Evolutionary conservation across 2,888 invertebrate genomes (phyloP), one percentile per base, ranked within the genome.

Genomic region (Limnephilus marmoratus): DNA sequence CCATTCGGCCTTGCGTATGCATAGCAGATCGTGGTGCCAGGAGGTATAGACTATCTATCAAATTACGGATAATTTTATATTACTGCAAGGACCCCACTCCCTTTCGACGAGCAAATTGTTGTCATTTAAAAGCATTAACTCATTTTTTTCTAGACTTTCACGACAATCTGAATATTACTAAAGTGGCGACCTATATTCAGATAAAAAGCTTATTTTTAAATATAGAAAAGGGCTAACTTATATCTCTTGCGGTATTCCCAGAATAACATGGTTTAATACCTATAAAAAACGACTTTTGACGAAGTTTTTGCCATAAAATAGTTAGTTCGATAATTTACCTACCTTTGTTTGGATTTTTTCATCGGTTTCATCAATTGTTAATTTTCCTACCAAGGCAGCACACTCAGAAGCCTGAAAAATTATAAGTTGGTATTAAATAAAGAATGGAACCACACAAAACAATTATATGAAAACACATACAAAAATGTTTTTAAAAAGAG

Each of bases 311-410:
- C 24, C 7, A 41, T 85, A 15, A 31, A 24, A 31, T 13, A 82
- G 15, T 29, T 4, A 15, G 12, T 34, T 3, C 34, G 13, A 18
- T 82, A 34, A 34, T 18, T 15, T 82, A 29, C 49, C 85, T 85
- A 45, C 86, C 86, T 86, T 86, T n/a, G 29, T 12, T n/a, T 45
- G n/a, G 13, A 45, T 86, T 45, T 37, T 45, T 24, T 86, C 86
- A 29, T 86, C 86, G 49, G n/a, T 49, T 86, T 86, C 86, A 41
- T 86, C 86, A 15, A 86, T 7, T 45, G n/a, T n/a, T n/a, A 86
- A n/a, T 49, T 86, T 86, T 9, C 29, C 45, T 0, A 86, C 11
- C 12, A 45, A 86, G 1, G 15, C 49, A 45, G 45, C 86, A n/a
- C 45, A 41, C 15, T 86, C 86, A 13, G n/a, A 29, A 41, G 86